phyloP scores from a whole-genome alignment of 2,888 invertebrate genomes.

The Andrena haemorrhoa region DNA sequence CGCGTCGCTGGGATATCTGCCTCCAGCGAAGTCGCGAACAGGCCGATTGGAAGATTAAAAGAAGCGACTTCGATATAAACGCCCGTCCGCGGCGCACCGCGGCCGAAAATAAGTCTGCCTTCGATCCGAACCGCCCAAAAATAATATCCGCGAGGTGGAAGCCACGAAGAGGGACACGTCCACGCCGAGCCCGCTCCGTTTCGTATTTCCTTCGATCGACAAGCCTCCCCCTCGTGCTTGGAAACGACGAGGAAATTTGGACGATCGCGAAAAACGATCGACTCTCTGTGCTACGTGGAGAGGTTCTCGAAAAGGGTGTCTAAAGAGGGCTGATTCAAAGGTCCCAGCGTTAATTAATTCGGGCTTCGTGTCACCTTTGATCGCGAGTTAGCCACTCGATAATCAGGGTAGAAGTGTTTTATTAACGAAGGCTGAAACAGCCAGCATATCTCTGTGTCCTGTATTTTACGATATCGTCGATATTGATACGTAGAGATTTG shows the following conservation, averaged over 20 bases:
- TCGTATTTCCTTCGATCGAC: slow-evolving; percentile 1
- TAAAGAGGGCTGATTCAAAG: neutral
- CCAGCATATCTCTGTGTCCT: neutral
- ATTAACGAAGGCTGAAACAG: neutral
- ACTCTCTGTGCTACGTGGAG: neutral
- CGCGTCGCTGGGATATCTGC: slow-evolving; percentile 9
- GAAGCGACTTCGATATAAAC: slow-evolving; percentile 53
- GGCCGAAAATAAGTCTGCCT: slow-evolving; percentile 68
- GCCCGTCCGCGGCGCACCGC: slow-evolving; percentile 18
- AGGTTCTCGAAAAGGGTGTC: neutral
- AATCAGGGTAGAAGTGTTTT: neutral
- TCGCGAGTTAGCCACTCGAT: neutral
- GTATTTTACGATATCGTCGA: too few relatives aligned
- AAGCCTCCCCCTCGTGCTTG: too few relatives aligned
- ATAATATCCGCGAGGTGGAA: slow-evolving; percentile 64
- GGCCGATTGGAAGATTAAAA: slow-evolving; percentile 58
- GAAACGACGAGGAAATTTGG: too few relatives aligned
- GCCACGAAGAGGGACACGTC: slow-evolving; percentile 30
- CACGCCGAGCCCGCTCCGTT: neutral
- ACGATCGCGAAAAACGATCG: neutral
- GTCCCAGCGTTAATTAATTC: slow-evolving; percentile 17
- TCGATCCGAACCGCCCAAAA: slow-evolving; percentile 61
- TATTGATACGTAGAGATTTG: too few relatives aligned
- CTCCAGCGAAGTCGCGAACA: slow-evolving; percentile 40
- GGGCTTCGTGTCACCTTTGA: slow-evolving; percentile 14